Base-by-base conservation (phyloP, 2,888 invertebrate genomes). In the Heliconius ismenius region DNA sequence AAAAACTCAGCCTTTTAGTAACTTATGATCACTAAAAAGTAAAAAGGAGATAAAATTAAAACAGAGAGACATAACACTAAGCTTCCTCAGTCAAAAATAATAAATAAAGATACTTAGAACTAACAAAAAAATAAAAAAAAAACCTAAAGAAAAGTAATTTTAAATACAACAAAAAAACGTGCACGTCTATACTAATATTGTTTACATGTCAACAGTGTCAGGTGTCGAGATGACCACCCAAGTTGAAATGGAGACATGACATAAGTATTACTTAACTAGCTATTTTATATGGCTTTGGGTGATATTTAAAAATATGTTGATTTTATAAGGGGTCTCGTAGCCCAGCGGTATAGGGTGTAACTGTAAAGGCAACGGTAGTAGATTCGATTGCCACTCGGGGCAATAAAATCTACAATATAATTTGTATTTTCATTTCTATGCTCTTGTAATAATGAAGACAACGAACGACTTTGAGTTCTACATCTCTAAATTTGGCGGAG, bases 151-250 rank as follows among this genome's bases (percentile, higher is more conserved):
- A 60, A 11, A 21, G 11, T 21, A 39, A 26, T 15, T 39, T 26
- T 39, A 43, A 76, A 65, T 54, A 76, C 64, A 60, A 32, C 28
- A 67, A 15, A 73, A 73, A 58, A n/a, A 49, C 62, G 62, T 63
- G 62, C 70, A 54, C 74, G 64, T 67, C 67, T 72, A 63, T 73
- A 73, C 76, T 49, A 18, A 58, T 58, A 64, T 70, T 74, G 70
- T 76, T 49, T 60, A 67, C 74, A 75, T 79, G 78, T 79, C 81
- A 78, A 76, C 79, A 74, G 80, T 79, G 79, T 81, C 80, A 77
- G 76, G 79, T 82, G 81, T 81, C 81, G 76, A 21, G 73, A 63
- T 63, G 82, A 54, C 81, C 82, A 81, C 82, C 80, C 81, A 81
- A 58, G 70, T 70, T 70, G 70, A 70, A 32, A 36, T 58, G 58